A percentile compares a stretch with the other conserved stretches of the same genome.
Evolutionary conservation across 2,888 invertebrate genomes (phyloP).

Genomic region (Apodemia duryi): DNA sequence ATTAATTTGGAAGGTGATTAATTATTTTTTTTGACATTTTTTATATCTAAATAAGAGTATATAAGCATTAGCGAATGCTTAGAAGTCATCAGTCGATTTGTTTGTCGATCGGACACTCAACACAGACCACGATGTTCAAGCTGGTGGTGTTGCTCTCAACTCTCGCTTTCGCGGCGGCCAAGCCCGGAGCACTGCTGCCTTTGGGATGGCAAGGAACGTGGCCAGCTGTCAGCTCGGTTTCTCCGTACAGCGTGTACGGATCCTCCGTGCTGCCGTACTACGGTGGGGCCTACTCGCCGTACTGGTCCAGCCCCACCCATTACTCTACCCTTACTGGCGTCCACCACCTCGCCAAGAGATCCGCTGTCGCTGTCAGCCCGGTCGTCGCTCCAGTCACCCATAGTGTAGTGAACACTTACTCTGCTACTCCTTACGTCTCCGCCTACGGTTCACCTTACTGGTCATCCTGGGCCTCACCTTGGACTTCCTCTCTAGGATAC

Average conservation of each 20-base stretch:
- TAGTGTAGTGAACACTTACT: conserved; percentile 37
- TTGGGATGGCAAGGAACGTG: conserved; percentile 44
- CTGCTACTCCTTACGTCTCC: conserved; percentile 36
- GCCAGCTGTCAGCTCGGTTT: conserved; percentile 38
- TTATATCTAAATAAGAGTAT: conserved; percentile 38
- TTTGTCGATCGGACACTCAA: conserved; percentile 52
- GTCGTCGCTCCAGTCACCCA: conserved; percentile 50
- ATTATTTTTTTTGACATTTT: no score
- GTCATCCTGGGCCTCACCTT: not conserved
- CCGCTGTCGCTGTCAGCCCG: conserved; percentile 37
- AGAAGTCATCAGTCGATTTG: conserved; percentile 62
- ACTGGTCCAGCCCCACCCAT: conserved; percentile 32
- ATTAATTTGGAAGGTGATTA: no score
- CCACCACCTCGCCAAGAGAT: conserved; percentile 65
- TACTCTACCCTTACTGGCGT: conserved; percentile 44
- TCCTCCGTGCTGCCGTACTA: conserved; percentile 42
- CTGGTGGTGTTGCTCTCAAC: conserved; percentile 82
- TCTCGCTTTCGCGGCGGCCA: conserved; percentile 79
- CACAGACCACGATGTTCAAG: conserved; percentile 74
- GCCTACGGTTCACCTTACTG: conserved; percentile 25
- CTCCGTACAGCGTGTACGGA: conserved; percentile 52
- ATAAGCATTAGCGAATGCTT: conserved; percentile 49
- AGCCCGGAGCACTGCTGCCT: conserved; percentile 53
- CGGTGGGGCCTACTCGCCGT: conserved; percentile 37
- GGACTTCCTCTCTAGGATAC: no score